Conservation (phyloP, 2,888 invertebrate species). For the Lypha dubia region DNA sequence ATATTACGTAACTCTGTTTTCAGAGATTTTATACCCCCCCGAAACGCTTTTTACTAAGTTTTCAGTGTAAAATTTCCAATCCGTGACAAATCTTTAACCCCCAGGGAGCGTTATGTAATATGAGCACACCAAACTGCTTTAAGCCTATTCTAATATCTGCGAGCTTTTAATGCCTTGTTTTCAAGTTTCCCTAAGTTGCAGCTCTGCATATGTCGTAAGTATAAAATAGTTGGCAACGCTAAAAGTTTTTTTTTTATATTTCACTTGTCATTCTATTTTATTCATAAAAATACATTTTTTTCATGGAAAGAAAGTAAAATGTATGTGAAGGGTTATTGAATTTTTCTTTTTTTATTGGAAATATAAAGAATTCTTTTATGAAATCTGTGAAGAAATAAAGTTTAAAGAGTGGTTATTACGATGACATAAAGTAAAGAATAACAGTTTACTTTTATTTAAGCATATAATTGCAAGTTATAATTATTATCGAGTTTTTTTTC, state of each 20-base stretch:
- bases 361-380: slow-evolving; percentile 26
- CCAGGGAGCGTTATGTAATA: too few species aligned
- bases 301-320: slow-evolving; percentile 54
- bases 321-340: slow-evolving; percentile 40
- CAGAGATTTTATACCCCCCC: too few species aligned
- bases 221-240: slow-evolving; percentile 32
- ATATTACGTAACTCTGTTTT: too few species aligned
- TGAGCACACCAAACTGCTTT: too few species aligned
- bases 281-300: slow-evolving; percentile 65
- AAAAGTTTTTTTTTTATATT: slow-evolving; percentile 38
- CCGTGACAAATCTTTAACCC: too few species aligned
- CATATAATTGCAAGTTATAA: slow-evolving; percentile 21
- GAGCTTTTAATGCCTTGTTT: too few species aligned
- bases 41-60: too few species aligned
- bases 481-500: slow-evolving; percentile 13
- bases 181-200: slow-evolving; percentile 2
- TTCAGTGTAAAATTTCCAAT: too few species aligned
- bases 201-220: not conserved
- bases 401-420: not conserved
- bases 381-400: slow-evolving; percentile 31
- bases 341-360: slow-evolving; percentile 60
- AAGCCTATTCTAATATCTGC: too few species aligned
- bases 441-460: not conserved
- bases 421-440: slow-evolving; percentile 23
- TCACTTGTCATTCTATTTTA: slow-evolving; percentile 67